Conservation (phyloP, 2,113 vertebrate genomes). For the Scortum barcoo region DNA sequence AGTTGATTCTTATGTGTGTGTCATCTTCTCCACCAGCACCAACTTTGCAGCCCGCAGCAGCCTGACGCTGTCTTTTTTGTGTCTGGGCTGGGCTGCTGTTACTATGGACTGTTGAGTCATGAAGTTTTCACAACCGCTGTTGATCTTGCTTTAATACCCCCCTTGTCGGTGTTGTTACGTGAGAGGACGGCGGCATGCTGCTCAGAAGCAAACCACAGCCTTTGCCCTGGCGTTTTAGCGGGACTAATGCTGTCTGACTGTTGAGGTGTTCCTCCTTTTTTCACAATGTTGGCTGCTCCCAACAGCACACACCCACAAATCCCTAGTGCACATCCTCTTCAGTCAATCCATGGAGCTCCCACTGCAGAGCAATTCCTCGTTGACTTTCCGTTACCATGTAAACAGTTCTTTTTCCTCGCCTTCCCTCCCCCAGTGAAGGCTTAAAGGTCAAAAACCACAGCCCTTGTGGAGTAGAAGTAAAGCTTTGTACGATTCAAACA, state of each 20-base stretch:
- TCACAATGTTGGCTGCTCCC: slow-evolving; percentile 40
- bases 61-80: neutral
- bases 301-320: slow-evolving; percentile 33
- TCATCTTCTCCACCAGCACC: slow-evolving; percentile 22
- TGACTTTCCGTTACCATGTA: slow-evolving; percentile 44
- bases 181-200: slow-evolving; percentile 1
- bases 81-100: slow-evolving; percentile 52
- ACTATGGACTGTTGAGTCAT: slow-evolving; percentile 70
- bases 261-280: slow-evolving; percentile 45
- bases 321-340: slow-evolving; percentile 16
- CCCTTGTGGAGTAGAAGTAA: neutral
- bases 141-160: slow-evolving; percentile 46
- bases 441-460: slow-evolving; percentile 48
- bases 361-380: slow-evolving; percentile 28
- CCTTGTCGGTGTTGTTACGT: slow-evolving; percentile 40
- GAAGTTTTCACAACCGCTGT: slow-evolving; percentile 50
- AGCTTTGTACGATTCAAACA: neutral
- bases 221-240: slow-evolving; percentile 1
- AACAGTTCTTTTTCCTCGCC: slow-evolving; percentile 20
- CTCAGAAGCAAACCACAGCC: slow-evolving; percentile 21
- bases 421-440: slow-evolving; percentile 30
- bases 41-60: slow-evolving; percentile 25
- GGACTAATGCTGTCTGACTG: neutral
- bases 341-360: slow-evolving; percentile 6
- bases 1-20: slow-evolving; percentile 37